phyloP scores from a whole-genome alignment of 2,797 vertebrate genomes.

The Harpagifer antarcticus region DNA sequence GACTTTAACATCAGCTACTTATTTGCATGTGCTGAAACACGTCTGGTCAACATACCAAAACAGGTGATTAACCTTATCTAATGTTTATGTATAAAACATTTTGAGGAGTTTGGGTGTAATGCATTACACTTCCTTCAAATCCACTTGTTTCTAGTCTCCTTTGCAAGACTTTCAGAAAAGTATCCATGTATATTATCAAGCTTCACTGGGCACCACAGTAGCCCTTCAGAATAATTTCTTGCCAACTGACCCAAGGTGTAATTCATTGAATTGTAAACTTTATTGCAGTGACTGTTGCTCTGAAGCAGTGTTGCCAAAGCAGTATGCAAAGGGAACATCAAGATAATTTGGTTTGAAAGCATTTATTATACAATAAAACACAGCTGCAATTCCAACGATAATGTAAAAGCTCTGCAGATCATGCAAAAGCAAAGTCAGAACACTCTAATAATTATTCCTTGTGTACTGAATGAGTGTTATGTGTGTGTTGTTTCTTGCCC shows the following conservation, averaged over 20 bases:
- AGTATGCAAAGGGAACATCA: not conserved
- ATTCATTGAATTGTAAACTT: slow-evolving; percentile 7
- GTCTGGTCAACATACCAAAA: too few species aligned
- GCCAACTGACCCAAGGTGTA: not conserved
- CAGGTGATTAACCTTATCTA: too few species aligned
- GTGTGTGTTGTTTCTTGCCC: slow-evolving; percentile 29
- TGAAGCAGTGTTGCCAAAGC: not conserved
- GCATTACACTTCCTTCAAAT: too few species aligned
- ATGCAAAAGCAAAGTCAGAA: slow-evolving; percentile 24
- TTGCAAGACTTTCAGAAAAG: too few species aligned
- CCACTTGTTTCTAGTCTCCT: too few species aligned
- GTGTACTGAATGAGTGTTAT: slow-evolving; percentile 5
- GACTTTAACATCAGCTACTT: not conserved
- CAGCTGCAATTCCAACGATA: slow-evolving; percentile 6
- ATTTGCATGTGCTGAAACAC: too few species aligned
- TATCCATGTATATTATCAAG: too few species aligned
- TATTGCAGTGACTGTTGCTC: not conserved
- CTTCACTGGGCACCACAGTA: not conserved
- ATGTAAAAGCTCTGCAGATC: slow-evolving; percentile 31
- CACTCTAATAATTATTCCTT: slow-evolving; percentile 25
- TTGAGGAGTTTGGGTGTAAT: too few species aligned
- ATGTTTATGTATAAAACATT: too few species aligned
- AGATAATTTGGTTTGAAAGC: slow-evolving; percentile 14
- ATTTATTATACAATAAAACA: slow-evolving; percentile 11
- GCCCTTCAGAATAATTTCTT: not conserved